These are phyloP conservation scores for Limnephilus rhombicus DNA, from an alignment of 2,888 invertebrate species.

Conservation along the genomic window DNA sequence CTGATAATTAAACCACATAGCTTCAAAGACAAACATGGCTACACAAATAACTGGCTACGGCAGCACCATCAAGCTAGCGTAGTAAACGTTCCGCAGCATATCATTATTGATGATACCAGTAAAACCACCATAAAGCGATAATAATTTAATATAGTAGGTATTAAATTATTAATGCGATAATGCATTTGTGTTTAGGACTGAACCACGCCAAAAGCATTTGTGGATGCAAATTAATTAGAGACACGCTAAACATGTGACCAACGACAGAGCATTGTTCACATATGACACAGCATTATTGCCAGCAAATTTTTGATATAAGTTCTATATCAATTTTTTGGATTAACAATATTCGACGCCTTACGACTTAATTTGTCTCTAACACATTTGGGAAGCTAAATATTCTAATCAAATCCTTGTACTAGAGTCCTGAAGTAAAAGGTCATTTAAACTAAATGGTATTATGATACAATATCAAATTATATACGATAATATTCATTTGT, in stretches of 20 bases:
- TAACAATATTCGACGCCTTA: no score
- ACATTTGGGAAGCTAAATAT: no score
- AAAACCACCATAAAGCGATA: background rate
- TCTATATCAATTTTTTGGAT: no score
- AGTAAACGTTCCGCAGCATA: background rate
- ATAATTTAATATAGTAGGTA: background rate
- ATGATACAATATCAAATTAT: no score
- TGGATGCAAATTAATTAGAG: background rate
- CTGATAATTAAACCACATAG: conserved; percentile 21
- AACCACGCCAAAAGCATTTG: background rate
- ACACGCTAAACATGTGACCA: background rate
- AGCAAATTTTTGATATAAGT: no score
- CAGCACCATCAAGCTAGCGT: background rate
- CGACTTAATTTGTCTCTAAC: no score
- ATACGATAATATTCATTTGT: no score
- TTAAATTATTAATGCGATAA: background rate
- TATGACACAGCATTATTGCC: background rate
- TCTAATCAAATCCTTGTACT: no score
- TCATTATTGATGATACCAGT: background rate
- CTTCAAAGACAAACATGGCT: conserved; percentile 17
- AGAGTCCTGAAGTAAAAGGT: no score
- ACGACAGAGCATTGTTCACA: background rate
- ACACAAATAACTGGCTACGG: background rate
- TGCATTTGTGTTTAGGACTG: background rate
- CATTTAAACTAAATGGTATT: no score